These are phyloP conservation scores for Trachymyrmex cornetzi DNA, from an alignment of 1,140 invertebrate species.

Conservation along the genomic window DNA sequence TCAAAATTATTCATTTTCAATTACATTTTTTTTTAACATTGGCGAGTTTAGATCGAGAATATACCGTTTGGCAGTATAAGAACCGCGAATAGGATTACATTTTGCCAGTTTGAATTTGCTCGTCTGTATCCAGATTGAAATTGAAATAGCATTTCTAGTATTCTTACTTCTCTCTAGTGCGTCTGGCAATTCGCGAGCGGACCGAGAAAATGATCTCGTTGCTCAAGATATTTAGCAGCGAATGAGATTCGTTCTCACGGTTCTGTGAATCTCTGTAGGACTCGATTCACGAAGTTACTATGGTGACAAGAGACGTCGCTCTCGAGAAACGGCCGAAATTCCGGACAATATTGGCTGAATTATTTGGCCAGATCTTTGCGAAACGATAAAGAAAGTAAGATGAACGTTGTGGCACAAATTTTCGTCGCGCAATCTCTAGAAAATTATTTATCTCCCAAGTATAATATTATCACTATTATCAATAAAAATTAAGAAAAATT, in stretches of 20 bases:
- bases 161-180: constrained; percentile 11
- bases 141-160: constrained; percentile 30
- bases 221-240: constrained; percentile 47
- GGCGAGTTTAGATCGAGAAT: not conserved
- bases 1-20: constrained; percentile 20
- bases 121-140: constrained; percentile 14
- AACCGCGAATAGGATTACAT: constrained; percentile 24
- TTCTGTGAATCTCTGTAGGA: not conserved
- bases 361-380: not conserved
- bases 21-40: not conserved
- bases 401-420: not conserved
- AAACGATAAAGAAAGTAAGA: not conserved
- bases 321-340: constrained; percentile 30
- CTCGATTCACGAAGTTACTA: constrained; percentile 53
- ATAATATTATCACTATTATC: not conserved
- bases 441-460: too few species aligned
- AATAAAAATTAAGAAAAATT: not conserved
- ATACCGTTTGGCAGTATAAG: not conserved
- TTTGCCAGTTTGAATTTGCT: constrained; percentile 4
- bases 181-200: not conserved
- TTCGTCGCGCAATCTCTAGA: not conserved
- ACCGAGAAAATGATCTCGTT: constrained; percentile 59
- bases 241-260: constrained; percentile 2
- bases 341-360: constrained; percentile 38
- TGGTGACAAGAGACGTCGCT: constrained; percentile 35